A percentile compares a stretch with the other conserved stretches of the same genome.
phyloP scores from a whole-genome alignment of 2,888 invertebrate species.

The Helleia helle region DNA sequence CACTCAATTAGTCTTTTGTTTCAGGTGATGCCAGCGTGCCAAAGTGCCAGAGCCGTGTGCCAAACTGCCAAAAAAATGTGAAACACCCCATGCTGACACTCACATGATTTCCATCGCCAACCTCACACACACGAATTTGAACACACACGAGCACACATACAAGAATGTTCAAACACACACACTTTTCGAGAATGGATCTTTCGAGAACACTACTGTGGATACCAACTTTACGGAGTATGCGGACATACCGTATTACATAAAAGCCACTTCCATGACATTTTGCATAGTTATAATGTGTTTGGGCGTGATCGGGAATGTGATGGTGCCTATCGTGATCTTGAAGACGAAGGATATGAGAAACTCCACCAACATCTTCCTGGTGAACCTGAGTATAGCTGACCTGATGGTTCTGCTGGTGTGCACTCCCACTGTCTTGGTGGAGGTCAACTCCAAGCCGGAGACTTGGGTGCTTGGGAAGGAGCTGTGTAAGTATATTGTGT shows the following conservation, averaged over 20 bases:
- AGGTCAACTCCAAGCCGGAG: slow-evolving; percentile 92
- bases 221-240: slow-evolving; percentile 59
- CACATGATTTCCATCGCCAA: slow-evolving; percentile 66
- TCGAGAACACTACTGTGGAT: slow-evolving; percentile 26
- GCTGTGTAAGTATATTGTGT: slow-evolving; percentile 87
- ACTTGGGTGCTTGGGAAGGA: slow-evolving; percentile 94
- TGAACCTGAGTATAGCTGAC: slow-evolving; percentile 94
- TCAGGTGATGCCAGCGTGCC: background rate
- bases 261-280: slow-evolving; percentile 89
- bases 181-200: slow-evolving; percentile 30
- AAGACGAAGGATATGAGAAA: slow-evolving; percentile 95
- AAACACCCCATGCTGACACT: slow-evolving; percentile 28
- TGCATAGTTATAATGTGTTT: slow-evolving; percentile 91
- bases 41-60: slow-evolving; percentile 14
- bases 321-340: slow-evolving; percentile 94
- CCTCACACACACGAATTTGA: slow-evolving; percentile 42
- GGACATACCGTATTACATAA: slow-evolving; percentile 88
- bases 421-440: slow-evolving; percentile 94
- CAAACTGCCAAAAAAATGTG: slow-evolving; percentile 38
- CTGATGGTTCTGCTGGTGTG: slow-evolving; percentile 92
- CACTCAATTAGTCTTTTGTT: background rate
- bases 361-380: slow-evolving; percentile 95
- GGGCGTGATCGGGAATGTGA: slow-evolving; percentile 92
- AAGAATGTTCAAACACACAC: too few relatives aligned
- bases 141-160: slow-evolving; percentile 35